These are phyloP conservation scores for Boloria selene DNA, from an alignment of 2,888 invertebrate genomes.

Conservation along the genomic window DNA sequence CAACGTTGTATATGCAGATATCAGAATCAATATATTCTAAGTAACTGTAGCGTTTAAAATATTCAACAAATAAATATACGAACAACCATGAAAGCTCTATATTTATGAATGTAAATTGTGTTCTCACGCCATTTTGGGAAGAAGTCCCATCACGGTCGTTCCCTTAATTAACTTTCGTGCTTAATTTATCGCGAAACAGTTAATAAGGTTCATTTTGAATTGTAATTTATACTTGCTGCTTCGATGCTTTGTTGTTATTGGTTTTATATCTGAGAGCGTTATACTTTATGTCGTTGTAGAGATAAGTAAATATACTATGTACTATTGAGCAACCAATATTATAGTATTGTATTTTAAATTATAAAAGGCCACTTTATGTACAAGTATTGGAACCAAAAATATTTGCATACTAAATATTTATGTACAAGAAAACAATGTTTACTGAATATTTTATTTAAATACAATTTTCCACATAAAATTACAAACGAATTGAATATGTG, in stretches of 20 bases:
- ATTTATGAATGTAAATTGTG: slow-evolving; percentile 36
- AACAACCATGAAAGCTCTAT: slow-evolving; percentile 17
- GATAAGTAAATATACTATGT: slow-evolving; percentile 3
- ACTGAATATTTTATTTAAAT: too few relatives aligned
- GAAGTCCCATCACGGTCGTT: slow-evolving; percentile 37
- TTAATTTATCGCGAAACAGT: slow-evolving; percentile 38
- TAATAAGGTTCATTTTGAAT: slow-evolving; percentile 37
- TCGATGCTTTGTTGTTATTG: slow-evolving; percentile 17
- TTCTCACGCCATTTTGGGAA: slow-evolving; percentile 27
- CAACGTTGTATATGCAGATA: too few relatives aligned
- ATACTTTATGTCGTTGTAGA: neutral
- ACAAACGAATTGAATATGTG: too few relatives aligned
- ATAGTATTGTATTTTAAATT: too few relatives aligned
- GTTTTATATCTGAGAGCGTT: neutral
- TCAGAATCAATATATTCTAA: too few relatives aligned
- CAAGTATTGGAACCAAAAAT: too few relatives aligned
- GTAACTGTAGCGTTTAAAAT: neutral
- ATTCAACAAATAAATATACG: slow-evolving; percentile 22
- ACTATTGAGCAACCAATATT: too few relatives aligned
- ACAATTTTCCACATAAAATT: too few relatives aligned
- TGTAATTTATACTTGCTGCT: slow-evolving; percentile 34
- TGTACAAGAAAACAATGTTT: too few relatives aligned
- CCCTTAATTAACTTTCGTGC: slow-evolving; percentile 39
- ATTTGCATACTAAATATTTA: too few relatives aligned
- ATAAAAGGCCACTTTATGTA: too few relatives aligned